These are phyloP conservation scores for Mobula birostris DNA, from an alignment of 2,113 vertebrate genomes.

Conservation along the genomic window DNA sequence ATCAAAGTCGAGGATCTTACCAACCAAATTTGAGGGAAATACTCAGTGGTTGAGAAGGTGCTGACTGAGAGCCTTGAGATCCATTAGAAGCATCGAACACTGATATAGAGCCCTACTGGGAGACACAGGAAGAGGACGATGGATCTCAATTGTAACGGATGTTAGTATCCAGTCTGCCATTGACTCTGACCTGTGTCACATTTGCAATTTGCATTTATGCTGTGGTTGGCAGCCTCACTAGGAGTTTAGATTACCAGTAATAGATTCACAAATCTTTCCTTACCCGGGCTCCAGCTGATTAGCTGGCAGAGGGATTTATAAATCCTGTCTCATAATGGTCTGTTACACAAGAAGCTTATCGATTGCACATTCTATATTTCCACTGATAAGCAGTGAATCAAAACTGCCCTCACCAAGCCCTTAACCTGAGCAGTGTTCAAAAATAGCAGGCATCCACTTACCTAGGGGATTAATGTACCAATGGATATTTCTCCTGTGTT, in stretches of 20 bases:
- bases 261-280: neutral
- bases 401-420: neutral
- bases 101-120: too few relatives aligned
- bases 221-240: neutral
- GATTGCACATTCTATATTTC: neutral
- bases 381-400: neutral
- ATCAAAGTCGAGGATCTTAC: too few relatives aligned
- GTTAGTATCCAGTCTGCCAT: neutral
- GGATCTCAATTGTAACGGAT: too few relatives aligned
- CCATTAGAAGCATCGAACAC: too few relatives aligned
- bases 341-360: neutral
- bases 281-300: neutral
- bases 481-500: neutral
- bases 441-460: neutral
- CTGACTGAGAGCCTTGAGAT: too few relatives aligned
- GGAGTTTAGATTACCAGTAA: neutral
- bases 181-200: neutral
- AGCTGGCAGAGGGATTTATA: neutral
- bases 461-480: neutral
- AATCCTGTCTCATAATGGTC: neutral
- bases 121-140: too few relatives aligned
- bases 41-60: too few relatives aligned
- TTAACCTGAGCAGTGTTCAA: neutral
- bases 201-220: neutral
- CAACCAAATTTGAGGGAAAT: too few relatives aligned